Base-by-base conservation (phyloP, 2,797 vertebrate genomes). In the Kryptolebias ocellatus region DNA sequence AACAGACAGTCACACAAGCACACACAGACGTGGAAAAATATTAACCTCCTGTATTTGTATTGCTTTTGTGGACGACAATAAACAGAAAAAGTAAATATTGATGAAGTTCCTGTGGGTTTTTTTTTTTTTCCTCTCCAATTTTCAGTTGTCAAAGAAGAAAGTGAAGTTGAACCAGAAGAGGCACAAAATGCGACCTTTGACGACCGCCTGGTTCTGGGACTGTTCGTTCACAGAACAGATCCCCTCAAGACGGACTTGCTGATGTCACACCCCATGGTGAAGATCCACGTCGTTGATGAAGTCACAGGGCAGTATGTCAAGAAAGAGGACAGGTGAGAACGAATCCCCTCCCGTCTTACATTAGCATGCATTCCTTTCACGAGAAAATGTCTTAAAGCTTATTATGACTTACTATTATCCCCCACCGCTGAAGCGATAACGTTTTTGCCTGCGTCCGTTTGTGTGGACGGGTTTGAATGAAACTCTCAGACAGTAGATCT, bases 191-290 rank as follows among this genome's bases (percentile, higher is more conserved):
- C 62, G 50, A 64, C n/a, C 16, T 94, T 95, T 80, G 95, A 94
- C 54, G 94, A 96, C 84, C 93, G 92, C 74, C 93, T 97, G 17
- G 95, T 99, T 39, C 89, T 99, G 67, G 96, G 96, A 79, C 94
- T 99, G 81, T 94, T 93, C 45, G 74, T 99, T 71, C 97, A 99
- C 87, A 92, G 94, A 64, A 93, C 95, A 0, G 97, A 99, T 86
- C 88, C 85, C 60, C 95, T 99, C 64, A 97, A 95, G 88, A 95
- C 95, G 9, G 93, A 96, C 90, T 86, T 96, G 17, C 85, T 95
- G 88, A 80, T 97, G 72, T 98, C 96, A 64, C 95, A 95, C 78
- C 98, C 96, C 7, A 95, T 98, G 95, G 96, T 99, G 76, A 99
- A 98, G 92, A 92, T 99, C 82, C 96, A 99, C 8, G 78, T 99